Evolutionary conservation across 2,888 invertebrate species (phyloP).

Genomic region (Drosophila yooni): DNA sequence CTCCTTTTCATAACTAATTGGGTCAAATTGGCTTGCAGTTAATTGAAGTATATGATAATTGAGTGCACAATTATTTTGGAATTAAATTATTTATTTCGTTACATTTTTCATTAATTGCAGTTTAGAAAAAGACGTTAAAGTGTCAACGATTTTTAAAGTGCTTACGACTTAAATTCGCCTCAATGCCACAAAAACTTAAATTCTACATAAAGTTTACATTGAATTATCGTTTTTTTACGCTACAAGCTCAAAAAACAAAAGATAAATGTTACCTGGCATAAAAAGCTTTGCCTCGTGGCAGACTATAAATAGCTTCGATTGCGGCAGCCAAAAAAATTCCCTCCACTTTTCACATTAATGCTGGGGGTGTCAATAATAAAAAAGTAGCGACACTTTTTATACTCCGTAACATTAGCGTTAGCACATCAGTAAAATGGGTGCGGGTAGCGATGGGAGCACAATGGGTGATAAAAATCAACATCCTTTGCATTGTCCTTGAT

Average conservation of each 20-base stretch:
- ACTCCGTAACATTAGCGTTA: conserved; percentile 16
- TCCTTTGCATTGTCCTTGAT: conserved; percentile 61
- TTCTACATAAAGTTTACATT: neutral
- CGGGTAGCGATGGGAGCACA: neutral
- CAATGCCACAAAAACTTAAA: neutral
- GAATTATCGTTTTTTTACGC: neutral
- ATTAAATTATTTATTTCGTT: neutral
- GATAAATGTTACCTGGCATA: neutral
- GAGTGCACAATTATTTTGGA: neutral
- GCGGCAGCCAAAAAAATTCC: conserved; percentile 10
- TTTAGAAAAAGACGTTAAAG: neutral
- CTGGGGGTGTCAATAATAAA: conserved; percentile 36
- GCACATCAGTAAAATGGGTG: conserved; percentile 1
- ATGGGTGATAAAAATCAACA: conserved; percentile 27
- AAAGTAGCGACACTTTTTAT: conserved; percentile 26
- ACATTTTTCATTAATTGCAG: neutral
- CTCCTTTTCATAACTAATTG: conserved; percentile 22
- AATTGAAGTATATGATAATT: conserved; percentile 20
- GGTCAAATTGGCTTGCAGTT: conserved; percentile 1
- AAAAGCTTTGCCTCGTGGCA: conserved; percentile 9
- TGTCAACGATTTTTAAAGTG: neutral
- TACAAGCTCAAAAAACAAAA: neutral
- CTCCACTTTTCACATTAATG: conserved; percentile 19
- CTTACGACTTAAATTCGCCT: neutral
- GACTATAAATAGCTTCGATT: conserved; percentile 39